These are phyloP conservation scores for Ctenosaura bakeri DNA, from an alignment of 2,797 vertebrate species.

Conservation along the genomic window DNA sequence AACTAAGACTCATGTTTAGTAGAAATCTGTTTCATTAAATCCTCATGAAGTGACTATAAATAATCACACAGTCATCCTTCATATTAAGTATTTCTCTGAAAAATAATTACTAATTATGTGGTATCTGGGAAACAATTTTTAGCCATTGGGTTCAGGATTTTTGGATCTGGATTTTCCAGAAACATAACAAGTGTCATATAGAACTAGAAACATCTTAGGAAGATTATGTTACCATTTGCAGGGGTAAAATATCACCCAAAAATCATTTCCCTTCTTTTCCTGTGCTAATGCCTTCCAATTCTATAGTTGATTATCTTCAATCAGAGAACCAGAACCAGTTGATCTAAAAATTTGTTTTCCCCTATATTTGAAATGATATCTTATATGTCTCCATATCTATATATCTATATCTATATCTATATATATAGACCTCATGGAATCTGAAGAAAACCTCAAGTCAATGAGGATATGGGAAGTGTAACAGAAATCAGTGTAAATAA, in stretches of 20 bases:
- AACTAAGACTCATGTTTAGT: not conserved
- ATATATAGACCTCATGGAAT: not conserved
- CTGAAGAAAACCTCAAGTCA: not conserved
- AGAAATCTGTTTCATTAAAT: not conserved
- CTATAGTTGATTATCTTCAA: not conserved
- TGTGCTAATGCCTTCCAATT: not conserved
- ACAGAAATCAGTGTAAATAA: not conserved
- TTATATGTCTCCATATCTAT: not conserved
- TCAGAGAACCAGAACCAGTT: not conserved
- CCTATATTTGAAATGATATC: not conserved
- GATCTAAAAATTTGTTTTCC: not conserved
- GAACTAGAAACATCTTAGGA: not conserved
- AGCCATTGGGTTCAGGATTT: not conserved
- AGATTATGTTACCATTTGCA: not conserved
- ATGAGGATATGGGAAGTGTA: not conserved
- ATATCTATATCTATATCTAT: not conserved
- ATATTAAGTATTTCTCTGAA: not conserved
- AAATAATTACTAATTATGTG: constrained; percentile 4
- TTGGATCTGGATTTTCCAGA: not conserved
- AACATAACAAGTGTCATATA: not conserved
- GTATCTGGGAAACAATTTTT: constrained; percentile 8
- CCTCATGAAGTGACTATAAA: not conserved
- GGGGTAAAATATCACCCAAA: not conserved
- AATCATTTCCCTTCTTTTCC: not conserved
- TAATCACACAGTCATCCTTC: constrained; percentile 22